phyloP scores from a whole-genome alignment of 2,113 vertebrate genomes.

The Pachyramphus minor region DNA sequence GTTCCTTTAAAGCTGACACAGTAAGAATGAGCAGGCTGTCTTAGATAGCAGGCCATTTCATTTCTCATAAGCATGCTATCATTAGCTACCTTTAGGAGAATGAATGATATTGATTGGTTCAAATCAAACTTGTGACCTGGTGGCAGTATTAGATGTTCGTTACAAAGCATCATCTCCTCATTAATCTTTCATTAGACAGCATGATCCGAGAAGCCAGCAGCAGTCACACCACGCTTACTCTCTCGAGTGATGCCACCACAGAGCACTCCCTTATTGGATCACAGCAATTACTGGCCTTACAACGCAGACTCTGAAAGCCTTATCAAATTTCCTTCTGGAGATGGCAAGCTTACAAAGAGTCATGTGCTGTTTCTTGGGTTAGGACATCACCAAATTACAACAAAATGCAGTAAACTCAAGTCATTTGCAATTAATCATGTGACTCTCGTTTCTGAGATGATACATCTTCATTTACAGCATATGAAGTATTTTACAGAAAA shows the following conservation, averaged over 20 bases:
- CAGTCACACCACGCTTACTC: slow-evolving; percentile 44
- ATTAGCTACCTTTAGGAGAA: slow-evolving; percentile 62
- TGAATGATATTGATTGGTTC: slow-evolving; percentile 66
- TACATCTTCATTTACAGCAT: slow-evolving; percentile 44
- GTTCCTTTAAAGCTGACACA: slow-evolving; percentile 59
- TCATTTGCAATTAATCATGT: slow-evolving; percentile 71
- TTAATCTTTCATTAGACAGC: slow-evolving; percentile 75
- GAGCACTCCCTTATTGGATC: slow-evolving; percentile 72
- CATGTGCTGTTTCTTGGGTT: slow-evolving; percentile 67
- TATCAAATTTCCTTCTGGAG: slow-evolving; percentile 70
- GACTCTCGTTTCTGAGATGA: slow-evolving; percentile 45
- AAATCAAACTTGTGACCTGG: slow-evolving; percentile 60
- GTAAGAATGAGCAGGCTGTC: slow-evolving; percentile 28
- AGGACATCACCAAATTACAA: slow-evolving; percentile 70
- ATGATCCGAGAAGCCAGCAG: slow-evolving; percentile 59
- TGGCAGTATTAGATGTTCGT: slow-evolving; percentile 51
- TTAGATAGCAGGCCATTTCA: slow-evolving; percentile 44
- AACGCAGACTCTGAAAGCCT: slow-evolving; percentile 55
- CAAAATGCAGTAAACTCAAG: slow-evolving; percentile 65
- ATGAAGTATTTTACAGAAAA: slow-evolving; percentile 54
- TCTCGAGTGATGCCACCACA: slow-evolving; percentile 66
- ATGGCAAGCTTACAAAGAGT: slow-evolving; percentile 68
- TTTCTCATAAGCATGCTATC: slow-evolving; percentile 68
- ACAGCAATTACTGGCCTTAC: slow-evolving; percentile 64
- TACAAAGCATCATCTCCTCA: slow-evolving; percentile 66